These are phyloP conservation scores for Mormyrus proboscirostris DNA, from an alignment of 2,797 vertebrate species.

Conservation along the genomic window DNA sequence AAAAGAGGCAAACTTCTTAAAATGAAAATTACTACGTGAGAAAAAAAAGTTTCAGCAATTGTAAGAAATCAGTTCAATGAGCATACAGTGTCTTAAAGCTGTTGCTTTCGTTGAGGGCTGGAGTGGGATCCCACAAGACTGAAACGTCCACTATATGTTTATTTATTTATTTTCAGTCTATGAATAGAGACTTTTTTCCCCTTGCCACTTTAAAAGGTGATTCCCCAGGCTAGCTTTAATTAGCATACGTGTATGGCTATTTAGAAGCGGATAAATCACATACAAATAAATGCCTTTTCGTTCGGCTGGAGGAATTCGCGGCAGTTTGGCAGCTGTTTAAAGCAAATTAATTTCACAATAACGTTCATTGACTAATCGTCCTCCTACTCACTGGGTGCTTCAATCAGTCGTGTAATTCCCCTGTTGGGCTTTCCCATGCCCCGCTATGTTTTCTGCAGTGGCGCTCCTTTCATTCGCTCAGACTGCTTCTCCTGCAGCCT, in stretches of 20 bases:
- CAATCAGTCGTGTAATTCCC: conserved; percentile 43
- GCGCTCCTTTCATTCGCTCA: conserved; percentile 67
- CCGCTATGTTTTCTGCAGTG: conserved; percentile 66
- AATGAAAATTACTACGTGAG: background rate
- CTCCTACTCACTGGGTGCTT: conserved; percentile 52
- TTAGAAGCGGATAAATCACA: conserved; percentile 44
- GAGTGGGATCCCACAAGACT: background rate
- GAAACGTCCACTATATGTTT: background rate
- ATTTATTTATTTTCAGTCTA: conserved; percentile 3
- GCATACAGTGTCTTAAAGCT: background rate
- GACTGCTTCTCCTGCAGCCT: conserved; percentile 52
- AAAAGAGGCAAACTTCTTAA: background rate
- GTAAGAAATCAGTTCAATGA: background rate
- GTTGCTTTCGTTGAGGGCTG: background rate
- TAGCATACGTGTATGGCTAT: conserved; percentile 41
- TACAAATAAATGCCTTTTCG: conserved; percentile 44
- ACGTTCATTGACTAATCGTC: conserved; percentile 57
- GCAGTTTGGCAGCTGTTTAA: conserved; percentile 55
- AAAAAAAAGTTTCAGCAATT: background rate
- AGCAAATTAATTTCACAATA: conserved; percentile 58
- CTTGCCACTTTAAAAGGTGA: conserved; percentile 11
- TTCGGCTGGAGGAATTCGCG: conserved; percentile 49
- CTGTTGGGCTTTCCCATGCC: conserved; percentile 67
- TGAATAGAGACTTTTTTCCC: background rate
- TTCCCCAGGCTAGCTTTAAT: conserved; percentile 37